These are phyloP conservation scores for Diplazon laetatorius DNA, from an alignment of 2,888 invertebrate species.

Conservation along the genomic window DNA sequence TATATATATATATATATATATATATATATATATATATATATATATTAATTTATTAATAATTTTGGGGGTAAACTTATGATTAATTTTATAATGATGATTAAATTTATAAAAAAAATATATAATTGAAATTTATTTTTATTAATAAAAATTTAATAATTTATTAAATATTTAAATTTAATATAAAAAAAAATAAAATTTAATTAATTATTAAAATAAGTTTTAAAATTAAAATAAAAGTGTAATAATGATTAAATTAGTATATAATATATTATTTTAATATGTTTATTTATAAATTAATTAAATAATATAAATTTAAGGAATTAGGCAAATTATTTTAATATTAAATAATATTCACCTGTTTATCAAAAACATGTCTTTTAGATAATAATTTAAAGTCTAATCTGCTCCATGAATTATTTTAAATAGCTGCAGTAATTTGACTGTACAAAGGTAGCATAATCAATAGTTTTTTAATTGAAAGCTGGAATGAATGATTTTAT, in stretches of 20 bases:
- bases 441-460: conserved; percentile 93
- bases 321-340: conserved; percentile 84
- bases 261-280: conserved; percentile 65
- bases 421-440: conserved; percentile 91
- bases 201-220: conserved; percentile 78
- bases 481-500: conserved; percentile 91
- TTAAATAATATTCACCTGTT: conserved; percentile 87
- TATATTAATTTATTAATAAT: conserved; percentile 81
- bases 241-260: conserved; percentile 78
- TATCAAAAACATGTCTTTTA: conserved; percentile 91
- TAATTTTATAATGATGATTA: conserved; percentile 84
- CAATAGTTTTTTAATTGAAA: conserved; percentile 91
- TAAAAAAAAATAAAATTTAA: conserved; percentile 76
- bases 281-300: conserved; percentile 65
- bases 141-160: conserved; percentile 83
- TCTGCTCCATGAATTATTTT: conserved; percentile 88
- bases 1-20: conserved; percentile 72
- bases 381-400: conserved; percentile 86
- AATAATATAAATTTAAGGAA: conserved; percentile 84
- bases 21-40: conserved; percentile 76
- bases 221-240: conserved; percentile 80
- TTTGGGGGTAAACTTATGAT: conserved; percentile 86
- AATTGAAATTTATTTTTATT: conserved; percentile 81
- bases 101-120: conserved; percentile 83
- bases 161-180: conserved; percentile 57